Evolutionary conservation across 2,113 vertebrate species (phyloP).

Genomic region (Melanotaenia duboulayi): DNA sequence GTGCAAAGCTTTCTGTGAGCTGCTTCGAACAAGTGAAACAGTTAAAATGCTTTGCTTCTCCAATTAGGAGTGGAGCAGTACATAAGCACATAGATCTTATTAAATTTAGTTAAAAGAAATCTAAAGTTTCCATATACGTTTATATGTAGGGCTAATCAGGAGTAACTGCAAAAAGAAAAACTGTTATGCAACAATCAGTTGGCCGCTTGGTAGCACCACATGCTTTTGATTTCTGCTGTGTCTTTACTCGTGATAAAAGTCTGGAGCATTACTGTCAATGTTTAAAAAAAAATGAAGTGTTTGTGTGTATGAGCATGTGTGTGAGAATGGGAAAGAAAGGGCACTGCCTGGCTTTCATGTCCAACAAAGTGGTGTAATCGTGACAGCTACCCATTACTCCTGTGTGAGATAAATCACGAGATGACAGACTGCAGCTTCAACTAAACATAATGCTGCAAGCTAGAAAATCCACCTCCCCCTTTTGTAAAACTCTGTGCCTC

Average conservation of each 20-base stretch:
- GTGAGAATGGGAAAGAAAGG: not conserved
- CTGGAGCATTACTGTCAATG: slow-evolving; percentile 62
- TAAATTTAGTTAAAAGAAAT: not conserved
- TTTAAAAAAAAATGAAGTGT: slow-evolving; percentile 32
- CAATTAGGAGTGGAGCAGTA: not conserved
- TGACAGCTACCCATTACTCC: slow-evolving; percentile 68
- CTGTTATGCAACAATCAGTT: not conserved
- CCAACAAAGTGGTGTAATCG: slow-evolving; percentile 76
- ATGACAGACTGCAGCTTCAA: slow-evolving; percentile 77
- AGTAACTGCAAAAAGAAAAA: not conserved
- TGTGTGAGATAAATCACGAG: slow-evolving; percentile 79
- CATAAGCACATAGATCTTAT: not conserved
- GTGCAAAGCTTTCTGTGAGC: slow-evolving; percentile 19
- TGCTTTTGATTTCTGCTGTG: slow-evolving; percentile 56
- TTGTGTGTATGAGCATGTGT: slow-evolving; percentile 7
- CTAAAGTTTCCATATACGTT: not conserved
- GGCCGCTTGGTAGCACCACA: slow-evolving; percentile 25
- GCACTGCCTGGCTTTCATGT: slow-evolving; percentile 62
- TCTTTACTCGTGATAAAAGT: slow-evolving; percentile 48
- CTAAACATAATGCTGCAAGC: slow-evolving; percentile 75
- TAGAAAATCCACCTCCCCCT: slow-evolving; percentile 27
- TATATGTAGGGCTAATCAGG: not conserved
- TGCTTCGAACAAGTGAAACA: slow-evolving; percentile 21
- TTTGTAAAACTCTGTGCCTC: slow-evolving; percentile 24
- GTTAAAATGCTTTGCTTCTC: not conserved